These are phyloP conservation scores for Serranus cabrilla DNA, from an alignment of 2,797 vertebrate species.

Conservation along the genomic window DNA sequence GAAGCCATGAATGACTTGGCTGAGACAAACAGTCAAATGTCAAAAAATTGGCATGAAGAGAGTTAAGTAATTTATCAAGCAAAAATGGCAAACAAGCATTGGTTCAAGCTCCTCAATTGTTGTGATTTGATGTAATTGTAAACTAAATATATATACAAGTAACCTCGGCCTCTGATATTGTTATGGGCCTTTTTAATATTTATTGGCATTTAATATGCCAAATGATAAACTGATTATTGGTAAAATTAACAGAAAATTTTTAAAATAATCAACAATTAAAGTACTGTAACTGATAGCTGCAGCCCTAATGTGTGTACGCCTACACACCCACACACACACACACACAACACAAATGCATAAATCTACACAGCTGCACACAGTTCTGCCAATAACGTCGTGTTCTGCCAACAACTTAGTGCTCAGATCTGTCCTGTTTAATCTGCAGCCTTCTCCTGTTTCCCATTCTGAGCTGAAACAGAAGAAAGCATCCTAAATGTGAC, in stretches of 20 bases:
- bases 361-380: conserved; percentile 40
- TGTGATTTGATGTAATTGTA: too few species aligned
- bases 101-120: background rate
- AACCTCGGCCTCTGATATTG: background rate
- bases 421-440: conserved; percentile 63
- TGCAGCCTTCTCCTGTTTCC: conserved; percentile 66
- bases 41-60: too few species aligned
- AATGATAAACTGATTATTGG: background rate
- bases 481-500: conserved; percentile 79
- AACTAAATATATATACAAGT: too few species aligned
- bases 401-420: conserved; percentile 42
- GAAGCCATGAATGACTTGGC: too few species aligned
- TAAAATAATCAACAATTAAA: background rate
- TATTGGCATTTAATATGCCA: background rate
- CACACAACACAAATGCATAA: conserved; percentile 9
- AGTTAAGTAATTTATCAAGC: background rate
- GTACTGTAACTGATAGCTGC: background rate
- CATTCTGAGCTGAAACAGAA: conserved; percentile 67
- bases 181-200: background rate
- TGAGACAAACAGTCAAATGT: too few species aligned
- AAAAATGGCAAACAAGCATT: background rate
- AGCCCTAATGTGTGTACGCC: background rate
- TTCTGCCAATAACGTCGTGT: conserved; percentile 28
- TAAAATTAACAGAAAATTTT: background rate
- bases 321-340: background rate